Evolutionary conservation across 2,113 vertebrate genomes (phyloP).

Genomic region (Tachysurus vachellii): DNA sequence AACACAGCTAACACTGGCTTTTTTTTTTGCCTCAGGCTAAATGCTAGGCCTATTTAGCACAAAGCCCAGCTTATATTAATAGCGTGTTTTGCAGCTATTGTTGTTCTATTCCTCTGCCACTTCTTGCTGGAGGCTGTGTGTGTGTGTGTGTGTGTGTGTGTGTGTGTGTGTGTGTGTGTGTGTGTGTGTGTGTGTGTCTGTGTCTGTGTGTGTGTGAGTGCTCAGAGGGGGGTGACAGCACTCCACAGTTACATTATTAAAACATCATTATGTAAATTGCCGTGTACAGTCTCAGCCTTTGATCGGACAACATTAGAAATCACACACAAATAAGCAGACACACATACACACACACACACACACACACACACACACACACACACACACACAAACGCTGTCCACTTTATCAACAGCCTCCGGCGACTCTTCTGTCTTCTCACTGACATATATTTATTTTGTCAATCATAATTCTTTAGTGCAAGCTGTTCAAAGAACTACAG

Average conservation of each 20-base stretch:
- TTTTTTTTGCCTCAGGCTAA: slow-evolving; percentile 40
- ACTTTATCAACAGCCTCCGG: slow-evolving; percentile 61
- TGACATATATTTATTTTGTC: slow-evolving; percentile 66
- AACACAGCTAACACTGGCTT: background rate
- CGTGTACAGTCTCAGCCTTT: slow-evolving; percentile 70
- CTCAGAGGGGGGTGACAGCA: slow-evolving; percentile 39
- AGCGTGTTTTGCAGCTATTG: slow-evolving; percentile 50
- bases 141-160: slow-evolving; percentile 16
- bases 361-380: slow-evolving; percentile 22
- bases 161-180: slow-evolving; percentile 22
- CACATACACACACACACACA: slow-evolving; percentile 4
- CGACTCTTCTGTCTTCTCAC: slow-evolving; percentile 45
- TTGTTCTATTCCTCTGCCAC: slow-evolving; percentile 39
- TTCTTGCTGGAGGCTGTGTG: slow-evolving; percentile 47
- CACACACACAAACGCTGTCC: slow-evolving; percentile 50
- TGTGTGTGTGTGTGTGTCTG: slow-evolving; percentile 22
- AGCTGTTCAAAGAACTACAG: slow-evolving; percentile 54
- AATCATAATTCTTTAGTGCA: slow-evolving; percentile 52
- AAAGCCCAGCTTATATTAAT: slow-evolving; percentile 57
- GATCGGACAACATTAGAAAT: slow-evolving; percentile 70
- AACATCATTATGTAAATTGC: slow-evolving; percentile 76
- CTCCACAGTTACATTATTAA: slow-evolving; percentile 69
- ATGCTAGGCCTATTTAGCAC: slow-evolving; percentile 46
- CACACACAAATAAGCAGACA: slow-evolving; percentile 4
- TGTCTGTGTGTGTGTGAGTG: slow-evolving; percentile 9